Base-by-base conservation (phyloP, 1,140 invertebrate species). In the Hylyphantes graminicola region DNA sequence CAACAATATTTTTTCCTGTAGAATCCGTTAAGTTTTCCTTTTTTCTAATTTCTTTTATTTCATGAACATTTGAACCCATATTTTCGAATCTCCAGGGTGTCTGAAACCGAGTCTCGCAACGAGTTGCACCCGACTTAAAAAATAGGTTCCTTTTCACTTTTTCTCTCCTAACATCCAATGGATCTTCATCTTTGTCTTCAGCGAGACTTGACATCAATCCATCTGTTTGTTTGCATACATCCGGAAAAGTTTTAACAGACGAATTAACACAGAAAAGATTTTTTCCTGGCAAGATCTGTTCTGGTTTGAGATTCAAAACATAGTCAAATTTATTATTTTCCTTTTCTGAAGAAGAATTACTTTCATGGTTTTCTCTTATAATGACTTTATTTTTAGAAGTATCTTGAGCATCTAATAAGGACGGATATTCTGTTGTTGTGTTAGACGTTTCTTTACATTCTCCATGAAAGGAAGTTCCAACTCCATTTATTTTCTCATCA, bases 61-160 rank as follows among this genome's bases (percentile, higher is more conserved):
- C 11, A 72, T 72, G 48, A 3, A 50, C 10, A 74, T 11, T 74
- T 57, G 7, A 35, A 35, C 2, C 51, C 13, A 11, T 7, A 59
- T 80, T 19, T 51, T 17, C 35, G 19, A 7, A 48, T 59, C 51
- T 59, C 77, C 77, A 80, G 0, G 77, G 77, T n/a, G 54, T 7
- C 13, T 59, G 21, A 70, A 80, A 80, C 9, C 35, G 19, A 59
- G 2, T 57, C 8, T 17, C 3, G 3, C 65, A 70, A 50, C 77
- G 77, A 4, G 77, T 67, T 19, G 35, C 12, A 17, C 55, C 55
- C 1, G 65, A 53, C 70, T 80, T 80, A 10, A 80, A 80, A 53
- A 67, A n/a, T 12, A 35, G 5, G 35, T 35, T 35, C 35, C 35
- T 35, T 5, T 35, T 35, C 35, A 35, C 35, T 35, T 35, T 35